Percentiles rank a stretch among this genome's conserved stretches.
These are phyloP conservation scores for Dasyurus viverrinus DNA, from an alignment of 2,113 vertebrate genomes.

Conservation along the genomic window DNA sequence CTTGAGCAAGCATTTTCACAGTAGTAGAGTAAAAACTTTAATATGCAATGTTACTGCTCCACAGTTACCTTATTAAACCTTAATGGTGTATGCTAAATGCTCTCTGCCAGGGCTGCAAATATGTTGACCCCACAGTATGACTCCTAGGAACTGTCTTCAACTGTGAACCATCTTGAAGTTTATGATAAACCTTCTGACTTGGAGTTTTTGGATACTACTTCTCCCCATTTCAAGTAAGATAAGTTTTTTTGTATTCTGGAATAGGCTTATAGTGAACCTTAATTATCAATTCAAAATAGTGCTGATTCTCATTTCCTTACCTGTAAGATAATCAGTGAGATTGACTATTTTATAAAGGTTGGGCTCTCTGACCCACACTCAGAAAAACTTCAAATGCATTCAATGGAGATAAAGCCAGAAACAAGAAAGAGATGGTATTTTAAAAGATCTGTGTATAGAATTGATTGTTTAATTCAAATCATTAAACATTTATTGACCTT, in stretches of 20 bases:
- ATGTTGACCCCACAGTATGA: not conserved
- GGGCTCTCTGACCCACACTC: not conserved
- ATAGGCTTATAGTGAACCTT: not conserved
- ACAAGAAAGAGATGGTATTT: not conserved
- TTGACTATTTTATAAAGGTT: not conserved
- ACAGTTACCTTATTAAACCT: conserved; percentile 68
- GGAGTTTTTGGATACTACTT: not conserved
- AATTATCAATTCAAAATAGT: not conserved
- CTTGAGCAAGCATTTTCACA: conserved; percentile 64
- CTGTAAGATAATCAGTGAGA: conserved; percentile 1
- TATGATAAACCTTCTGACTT: not conserved
- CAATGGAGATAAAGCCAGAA: not conserved
- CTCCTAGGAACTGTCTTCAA: not conserved
- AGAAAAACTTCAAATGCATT: not conserved
- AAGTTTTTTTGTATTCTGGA: conserved; percentile 18
- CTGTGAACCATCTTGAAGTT: not conserved
- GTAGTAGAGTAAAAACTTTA: conserved; percentile 34
- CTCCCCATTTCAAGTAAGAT: conserved; percentile 13
- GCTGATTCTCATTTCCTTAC: not conserved
- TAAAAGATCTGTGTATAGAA: not conserved
- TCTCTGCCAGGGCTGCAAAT: conserved; percentile 52
- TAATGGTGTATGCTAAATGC: conserved; percentile 47
- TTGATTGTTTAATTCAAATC: not conserved
- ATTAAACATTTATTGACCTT: not conserved
- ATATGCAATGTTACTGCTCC: conserved; percentile 19